Percentiles rank a stretch among this genome's conserved stretches.
phyloP scores from a whole-genome alignment of 1,140 invertebrate genomes.

The Aphis craccivora region DNA sequence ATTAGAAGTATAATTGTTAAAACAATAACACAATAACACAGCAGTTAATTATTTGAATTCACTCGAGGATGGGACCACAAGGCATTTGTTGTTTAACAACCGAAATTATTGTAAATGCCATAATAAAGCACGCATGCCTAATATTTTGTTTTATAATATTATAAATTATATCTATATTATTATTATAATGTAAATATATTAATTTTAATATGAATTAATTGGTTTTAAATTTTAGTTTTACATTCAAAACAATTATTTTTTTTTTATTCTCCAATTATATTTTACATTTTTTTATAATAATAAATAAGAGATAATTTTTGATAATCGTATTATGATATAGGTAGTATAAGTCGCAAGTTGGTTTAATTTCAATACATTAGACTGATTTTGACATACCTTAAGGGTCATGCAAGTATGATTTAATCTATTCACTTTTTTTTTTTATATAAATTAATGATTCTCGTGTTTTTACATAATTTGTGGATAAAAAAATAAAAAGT shows the following conservation, averaged over 20 bases:
- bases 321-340: not conserved
- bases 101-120: not conserved
- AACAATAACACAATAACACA: no score
- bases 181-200: not conserved
- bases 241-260: not conserved
- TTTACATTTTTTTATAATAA: not conserved
- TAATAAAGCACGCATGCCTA: not conserved
- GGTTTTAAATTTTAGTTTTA: not conserved
- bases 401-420: not conserved
- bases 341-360: not conserved
- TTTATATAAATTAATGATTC: not conserved
- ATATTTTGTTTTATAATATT: not conserved
- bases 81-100: not conserved
- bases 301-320: not conserved
- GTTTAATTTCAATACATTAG: not conserved
- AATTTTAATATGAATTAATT: not conserved
- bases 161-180: not conserved
- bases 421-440: conserved; percentile 6
- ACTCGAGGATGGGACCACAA: not conserved
- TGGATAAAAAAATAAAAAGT: not conserved
- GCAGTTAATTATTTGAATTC: not conserved
- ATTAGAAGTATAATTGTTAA: not conserved
- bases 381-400: not conserved
- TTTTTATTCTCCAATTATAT: not conserved
- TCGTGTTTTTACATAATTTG: not conserved